Conservation (phyloP, 2,797 vertebrate species). For the Fringilla coelebs region DNA sequence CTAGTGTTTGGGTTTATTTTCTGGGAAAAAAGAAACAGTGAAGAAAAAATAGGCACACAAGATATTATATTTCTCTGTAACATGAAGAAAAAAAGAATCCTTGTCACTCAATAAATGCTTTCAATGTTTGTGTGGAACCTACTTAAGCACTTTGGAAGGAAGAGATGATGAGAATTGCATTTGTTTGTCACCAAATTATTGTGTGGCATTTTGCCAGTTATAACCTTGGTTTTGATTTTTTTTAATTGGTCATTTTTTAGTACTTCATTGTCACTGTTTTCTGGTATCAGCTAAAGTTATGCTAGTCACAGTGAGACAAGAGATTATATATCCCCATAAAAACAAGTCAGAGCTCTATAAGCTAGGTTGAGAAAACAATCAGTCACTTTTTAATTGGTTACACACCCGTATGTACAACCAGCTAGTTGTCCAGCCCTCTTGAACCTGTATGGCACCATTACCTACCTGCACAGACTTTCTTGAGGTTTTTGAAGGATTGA, state of each 20-base stretch:
- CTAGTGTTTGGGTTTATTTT: neutral
- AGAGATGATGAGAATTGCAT: neutral
- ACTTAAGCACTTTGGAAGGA: neutral
- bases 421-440: neutral
- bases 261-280: neutral
- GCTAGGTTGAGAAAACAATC: conserved; percentile 3
- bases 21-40: neutral
- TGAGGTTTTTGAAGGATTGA: neutral
- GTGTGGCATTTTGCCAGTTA: neutral
- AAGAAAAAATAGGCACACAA: neutral
- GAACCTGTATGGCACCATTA: neutral
- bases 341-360: neutral
- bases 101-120: neutral
- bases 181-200: neutral
- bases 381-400: conserved; percentile 48
- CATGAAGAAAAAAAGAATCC: neutral
- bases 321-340: neutral
- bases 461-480: neutral
- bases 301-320: neutral
- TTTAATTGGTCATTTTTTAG: neutral
- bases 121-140: neutral
- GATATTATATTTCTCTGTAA: neutral
- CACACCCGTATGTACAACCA: neutral
- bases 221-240: neutral
- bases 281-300: conserved; percentile 25